Base-by-base conservation (phyloP, 1,140 invertebrate genomes). In the Drosophila baimaii region DNA sequence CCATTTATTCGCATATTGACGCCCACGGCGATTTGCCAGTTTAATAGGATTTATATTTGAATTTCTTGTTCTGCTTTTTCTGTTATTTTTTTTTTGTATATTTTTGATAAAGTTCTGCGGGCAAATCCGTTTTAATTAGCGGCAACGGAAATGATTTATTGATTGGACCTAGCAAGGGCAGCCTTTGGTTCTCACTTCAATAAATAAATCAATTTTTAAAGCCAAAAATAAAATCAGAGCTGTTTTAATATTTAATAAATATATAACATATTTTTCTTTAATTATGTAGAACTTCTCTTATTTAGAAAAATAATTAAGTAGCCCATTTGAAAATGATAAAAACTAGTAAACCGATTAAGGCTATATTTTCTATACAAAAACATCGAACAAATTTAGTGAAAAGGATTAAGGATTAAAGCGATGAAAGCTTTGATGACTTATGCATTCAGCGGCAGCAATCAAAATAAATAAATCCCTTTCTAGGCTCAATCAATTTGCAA, bases 131-230 rank as follows among this genome's bases (percentile, higher is more conserved):
- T 85, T 81, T 81, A 85, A 81, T 85, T 85, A 81, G 31, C 2
- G 55, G n/a, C 27, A 25, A 39, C 46, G 78, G 69, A 81, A 81
- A 86, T 86, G 51, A 81, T 69, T 46, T 70, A 81, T 85, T 78
- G 74, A 86, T 85, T 86, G 74, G 39, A 23, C 33, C 12, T 9
- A 21, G 29, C 33, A 6, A n/a, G 64, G 43, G 12, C 59, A n/a
- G n/a, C n/a, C n/a, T n/a, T n/a, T n/a, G n/a, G n/a, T n/a, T n/a
- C n/a, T n/a, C n/a, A n/a, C n/a, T n/a, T n/a, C n/a, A n/a, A n/a
- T n/a, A n/a, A n/a, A n/a, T n/a, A n/a, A n/a, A n/a, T n/a, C n/a
- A n/a, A 31, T 39, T 29, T 49, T 23, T 31, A 62, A 15, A 13
- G n/a, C 5, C 9, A 44, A 19, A 17, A 29, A 8, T 15, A 2